A percentile compares a stretch with the other conserved stretches of the same genome.
phyloP scores from a whole-genome alignment of 1,140 invertebrate species.

The Cotesia glomerata region DNA sequence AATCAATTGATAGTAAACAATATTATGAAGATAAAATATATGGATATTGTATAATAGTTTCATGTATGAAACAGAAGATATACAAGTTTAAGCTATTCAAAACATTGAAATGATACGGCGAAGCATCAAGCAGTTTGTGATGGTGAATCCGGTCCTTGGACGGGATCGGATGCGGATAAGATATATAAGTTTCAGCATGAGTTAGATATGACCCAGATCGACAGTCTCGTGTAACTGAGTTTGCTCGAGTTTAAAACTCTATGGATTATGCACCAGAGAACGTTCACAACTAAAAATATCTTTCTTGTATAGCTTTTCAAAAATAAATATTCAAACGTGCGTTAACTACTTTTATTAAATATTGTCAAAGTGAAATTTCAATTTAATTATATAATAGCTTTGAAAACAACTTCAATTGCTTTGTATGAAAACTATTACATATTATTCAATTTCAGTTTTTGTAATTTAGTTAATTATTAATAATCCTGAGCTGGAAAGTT shows the following conservation, averaged over 20 bases:
- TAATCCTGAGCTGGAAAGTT: too few species aligned
- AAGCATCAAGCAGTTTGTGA: neutral
- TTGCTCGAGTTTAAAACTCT: slow-evolving; percentile 14
- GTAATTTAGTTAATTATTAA: too few species aligned
- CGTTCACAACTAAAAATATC: slow-evolving; percentile 30
- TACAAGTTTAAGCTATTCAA: neutral
- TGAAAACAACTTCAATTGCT: neutral
- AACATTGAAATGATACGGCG: slow-evolving; percentile 28
- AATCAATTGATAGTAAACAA: too few species aligned
- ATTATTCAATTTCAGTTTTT: too few species aligned
- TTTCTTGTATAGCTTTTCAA: neutral
- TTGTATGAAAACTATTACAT: too few species aligned
- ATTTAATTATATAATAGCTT: neutral
- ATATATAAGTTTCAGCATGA: neutral
- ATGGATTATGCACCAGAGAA: slow-evolving; percentile 31
- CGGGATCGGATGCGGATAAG: neutral
- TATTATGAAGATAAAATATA: too few species aligned
- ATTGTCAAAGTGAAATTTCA: neutral
- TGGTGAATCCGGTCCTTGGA: neutral
- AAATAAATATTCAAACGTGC: slow-evolving; percentile 23
- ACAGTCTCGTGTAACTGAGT: slow-evolving; percentile 27
- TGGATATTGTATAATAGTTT: too few species aligned
- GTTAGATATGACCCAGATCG: slow-evolving; percentile 25
- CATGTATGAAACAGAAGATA: neutral
- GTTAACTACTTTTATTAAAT: slow-evolving; percentile 1